phyloP scores from a whole-genome alignment of 2,888 invertebrate species.

The Metacarcinus magister region DNA sequence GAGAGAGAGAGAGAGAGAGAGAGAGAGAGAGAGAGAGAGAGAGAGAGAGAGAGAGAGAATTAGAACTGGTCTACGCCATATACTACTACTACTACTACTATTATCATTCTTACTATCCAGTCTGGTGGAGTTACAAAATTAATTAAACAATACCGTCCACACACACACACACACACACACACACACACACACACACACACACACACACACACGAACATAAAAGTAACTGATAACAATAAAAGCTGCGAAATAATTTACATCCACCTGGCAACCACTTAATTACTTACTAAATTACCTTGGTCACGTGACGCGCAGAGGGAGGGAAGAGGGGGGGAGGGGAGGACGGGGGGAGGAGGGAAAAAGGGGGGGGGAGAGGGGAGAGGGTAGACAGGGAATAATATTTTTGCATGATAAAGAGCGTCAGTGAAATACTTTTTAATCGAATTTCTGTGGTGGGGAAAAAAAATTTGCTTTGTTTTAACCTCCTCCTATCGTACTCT shows the following conservation, averaged over 20 bases:
- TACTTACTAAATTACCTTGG: neutral
- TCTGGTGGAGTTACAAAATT: neutral
- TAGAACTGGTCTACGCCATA: too few species aligned
- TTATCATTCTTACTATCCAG: neutral
- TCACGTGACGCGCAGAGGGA: neutral
- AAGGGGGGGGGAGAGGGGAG: neutral
- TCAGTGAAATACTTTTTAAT: neutral
- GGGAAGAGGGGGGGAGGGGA: neutral
- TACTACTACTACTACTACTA: neutral
- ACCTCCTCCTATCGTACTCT: neutral
- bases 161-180: neutral
- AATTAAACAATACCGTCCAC: neutral
- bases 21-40: too few species aligned
- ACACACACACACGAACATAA: neutral
- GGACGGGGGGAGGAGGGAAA: neutral
- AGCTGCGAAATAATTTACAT: neutral
- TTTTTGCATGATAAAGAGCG: neutral
- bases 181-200: conserved; percentile 2
- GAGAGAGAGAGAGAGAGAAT: too few species aligned
- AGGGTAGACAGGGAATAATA: neutral
- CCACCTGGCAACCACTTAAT: neutral
- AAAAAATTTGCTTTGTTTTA: neutral
- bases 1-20: too few species aligned
- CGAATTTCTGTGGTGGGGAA: neutral
- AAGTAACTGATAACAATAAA: neutral